Percentiles rank a stretch among this genome's conserved stretches.
Conservation (phyloP, 1,140 invertebrate species). For the Yoshiicerus persimilis region DNA sequence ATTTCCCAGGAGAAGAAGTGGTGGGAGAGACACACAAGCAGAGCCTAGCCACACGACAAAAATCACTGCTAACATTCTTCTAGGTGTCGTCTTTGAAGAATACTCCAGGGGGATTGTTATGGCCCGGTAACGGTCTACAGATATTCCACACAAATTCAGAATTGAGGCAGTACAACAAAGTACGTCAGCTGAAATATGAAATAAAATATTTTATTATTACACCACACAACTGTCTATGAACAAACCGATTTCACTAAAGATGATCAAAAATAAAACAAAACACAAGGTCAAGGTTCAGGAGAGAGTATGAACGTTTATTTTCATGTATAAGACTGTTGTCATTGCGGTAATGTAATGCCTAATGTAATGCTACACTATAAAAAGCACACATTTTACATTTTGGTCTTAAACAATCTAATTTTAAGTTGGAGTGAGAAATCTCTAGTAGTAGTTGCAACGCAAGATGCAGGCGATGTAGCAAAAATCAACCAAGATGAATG, state of each 20-base stretch:
- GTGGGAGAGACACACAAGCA: conserved; percentile 83
- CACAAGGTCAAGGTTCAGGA: too few species aligned
- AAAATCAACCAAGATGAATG: not conserved
- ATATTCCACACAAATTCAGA: conserved; percentile 90
- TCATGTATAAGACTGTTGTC: too few species aligned
- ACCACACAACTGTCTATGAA: not conserved
- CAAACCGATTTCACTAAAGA: too few species aligned
- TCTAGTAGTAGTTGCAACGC: too few species aligned
- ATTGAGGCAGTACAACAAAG: conserved; percentile 88
- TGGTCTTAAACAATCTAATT: too few species aligned
- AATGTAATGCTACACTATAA: too few species aligned
- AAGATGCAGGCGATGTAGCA: too few species aligned
- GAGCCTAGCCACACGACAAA: conserved; percentile 84
- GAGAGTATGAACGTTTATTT: too few species aligned
- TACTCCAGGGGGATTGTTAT: conserved; percentile 89
- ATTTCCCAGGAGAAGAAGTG: conserved; percentile 83
- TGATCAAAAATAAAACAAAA: too few species aligned
- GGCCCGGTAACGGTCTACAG: conserved; percentile 86
- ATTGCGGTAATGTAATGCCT: too few species aligned
- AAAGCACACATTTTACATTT: too few species aligned
- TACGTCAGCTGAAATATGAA: conserved; percentile 66
- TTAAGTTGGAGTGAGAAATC: too few species aligned
- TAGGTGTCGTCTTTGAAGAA: conserved; percentile 80
- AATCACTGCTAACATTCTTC: conserved; percentile 80
- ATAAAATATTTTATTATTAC: not conserved